phyloP scores from a whole-genome alignment of 2,888 invertebrate species.

The Girardia tigrina region DNA sequence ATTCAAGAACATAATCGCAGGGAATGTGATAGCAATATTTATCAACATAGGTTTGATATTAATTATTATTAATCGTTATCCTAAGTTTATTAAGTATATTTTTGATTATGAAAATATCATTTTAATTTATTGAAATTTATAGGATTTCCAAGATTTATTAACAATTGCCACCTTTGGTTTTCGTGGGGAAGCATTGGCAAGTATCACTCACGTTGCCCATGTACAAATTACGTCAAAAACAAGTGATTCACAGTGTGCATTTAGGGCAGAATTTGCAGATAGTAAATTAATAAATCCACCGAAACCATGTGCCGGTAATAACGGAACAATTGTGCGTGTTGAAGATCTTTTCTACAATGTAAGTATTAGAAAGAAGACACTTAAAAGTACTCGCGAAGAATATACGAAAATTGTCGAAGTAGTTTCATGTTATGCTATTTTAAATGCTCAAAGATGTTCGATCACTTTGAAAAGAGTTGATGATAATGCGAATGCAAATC shows the following conservation, averaged over 20 bases:
- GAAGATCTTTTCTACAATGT: conserved; percentile 92
- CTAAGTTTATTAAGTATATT: too few relatives aligned
- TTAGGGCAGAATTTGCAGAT: conserved; percentile 63
- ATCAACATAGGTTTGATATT: too few relatives aligned
- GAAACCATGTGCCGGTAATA: conserved; percentile 77
- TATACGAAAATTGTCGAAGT: conserved; percentile 54
- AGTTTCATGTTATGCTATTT: conserved; percentile 39
- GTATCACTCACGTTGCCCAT: conserved; percentile 85
- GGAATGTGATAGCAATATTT: too few relatives aligned
- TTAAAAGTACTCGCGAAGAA: conserved; percentile 70
- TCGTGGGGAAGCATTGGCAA: conserved; percentile 88
- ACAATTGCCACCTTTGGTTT: conserved; percentile 83
- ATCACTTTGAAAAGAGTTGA: conserved; percentile 39
- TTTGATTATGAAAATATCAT: too few relatives aligned
- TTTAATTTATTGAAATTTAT: too few relatives aligned
- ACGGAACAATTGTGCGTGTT: conserved; percentile 55
- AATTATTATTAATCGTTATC: too few relatives aligned
- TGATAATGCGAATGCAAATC: conserved; percentile 8
- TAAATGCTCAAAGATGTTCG: conserved; percentile 38
- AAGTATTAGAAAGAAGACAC: conserved; percentile 65
- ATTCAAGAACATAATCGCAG: too few relatives aligned
- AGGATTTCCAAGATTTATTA: conserved; percentile 72
- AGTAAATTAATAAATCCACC: conserved; percentile 65
- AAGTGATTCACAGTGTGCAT: conserved; percentile 66
- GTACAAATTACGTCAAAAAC: conserved; percentile 77